These are phyloP conservation scores for Pelobates cultripes DNA, from an alignment of 2,797 vertebrate species.

Conservation along the genomic window DNA sequence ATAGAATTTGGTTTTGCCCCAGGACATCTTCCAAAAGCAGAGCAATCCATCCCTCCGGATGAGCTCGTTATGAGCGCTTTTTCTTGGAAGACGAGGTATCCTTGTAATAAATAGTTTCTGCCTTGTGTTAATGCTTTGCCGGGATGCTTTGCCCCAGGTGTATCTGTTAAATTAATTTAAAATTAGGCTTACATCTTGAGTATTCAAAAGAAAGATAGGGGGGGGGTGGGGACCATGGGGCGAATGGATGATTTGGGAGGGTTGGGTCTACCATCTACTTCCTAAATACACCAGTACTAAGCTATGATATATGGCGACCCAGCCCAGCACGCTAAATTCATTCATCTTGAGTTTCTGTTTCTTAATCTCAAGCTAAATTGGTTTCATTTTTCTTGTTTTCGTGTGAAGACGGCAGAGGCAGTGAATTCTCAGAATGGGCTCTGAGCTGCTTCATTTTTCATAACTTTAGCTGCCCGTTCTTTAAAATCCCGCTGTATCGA, in stretches of 20 bases:
- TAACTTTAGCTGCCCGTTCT: constrained; percentile 67
- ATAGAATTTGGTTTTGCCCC: not conserved
- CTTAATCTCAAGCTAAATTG: constrained; percentile 86
- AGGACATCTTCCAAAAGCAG: not conserved
- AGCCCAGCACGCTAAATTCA: constrained; percentile 77
- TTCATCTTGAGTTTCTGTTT: constrained; percentile 85
- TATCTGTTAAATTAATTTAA: constrained; percentile 81
- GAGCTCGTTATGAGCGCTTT: constrained; percentile 10
- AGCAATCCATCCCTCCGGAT: constrained; percentile 12
- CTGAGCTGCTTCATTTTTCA: constrained; percentile 68
- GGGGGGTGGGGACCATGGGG: constrained; percentile 45
- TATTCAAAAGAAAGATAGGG: constrained; percentile 58
- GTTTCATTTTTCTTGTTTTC: constrained; percentile 84
- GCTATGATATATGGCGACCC: constrained; percentile 77
- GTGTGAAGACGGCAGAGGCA: constrained; percentile 63
- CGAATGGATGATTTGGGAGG: constrained; percentile 56
- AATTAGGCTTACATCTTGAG: constrained; percentile 77
- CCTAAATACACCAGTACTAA: constrained; percentile 67
- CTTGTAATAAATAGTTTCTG: constrained; percentile 75
- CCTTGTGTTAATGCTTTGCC: constrained; percentile 63
- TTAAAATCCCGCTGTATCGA: constrained; percentile 64
- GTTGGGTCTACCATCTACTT: constrained; percentile 67
- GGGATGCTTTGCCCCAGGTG: constrained; percentile 62
- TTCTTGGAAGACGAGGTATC: constrained; percentile 64
- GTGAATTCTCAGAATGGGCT: constrained; percentile 69